These are phyloP conservation scores for Pristis pectinata DNA, from an alignment of 2,797 vertebrate species.

Conservation along the genomic window DNA sequence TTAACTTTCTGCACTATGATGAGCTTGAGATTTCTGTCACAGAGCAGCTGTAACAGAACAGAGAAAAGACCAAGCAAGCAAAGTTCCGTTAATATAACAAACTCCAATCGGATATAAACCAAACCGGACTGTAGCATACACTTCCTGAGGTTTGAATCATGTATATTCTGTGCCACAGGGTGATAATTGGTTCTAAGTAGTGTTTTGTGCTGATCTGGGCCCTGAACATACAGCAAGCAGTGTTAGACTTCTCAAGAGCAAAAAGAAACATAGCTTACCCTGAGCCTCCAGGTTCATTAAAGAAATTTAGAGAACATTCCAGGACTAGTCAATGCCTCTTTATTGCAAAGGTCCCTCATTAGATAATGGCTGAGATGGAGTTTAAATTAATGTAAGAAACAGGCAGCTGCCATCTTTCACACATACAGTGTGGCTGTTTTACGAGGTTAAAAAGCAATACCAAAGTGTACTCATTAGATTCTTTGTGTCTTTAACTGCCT, in stretches of 20 bases:
- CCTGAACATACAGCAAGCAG: not conserved
- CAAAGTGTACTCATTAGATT: not conserved
- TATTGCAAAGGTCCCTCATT: not conserved
- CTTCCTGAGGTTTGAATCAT: not conserved
- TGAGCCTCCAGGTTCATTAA: not conserved
- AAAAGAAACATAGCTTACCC: not conserved
- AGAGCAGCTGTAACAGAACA: not conserved
- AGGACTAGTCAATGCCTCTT: not conserved
- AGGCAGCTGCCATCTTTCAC: not conserved
- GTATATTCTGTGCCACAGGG: not conserved
- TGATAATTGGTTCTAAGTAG: not conserved
- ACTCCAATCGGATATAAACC: not conserved
- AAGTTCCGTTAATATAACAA: not conserved
- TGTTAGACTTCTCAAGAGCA: not conserved
- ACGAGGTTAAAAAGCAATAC: not conserved
- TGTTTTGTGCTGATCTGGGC: not conserved
- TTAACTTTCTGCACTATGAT: conserved; percentile 17
- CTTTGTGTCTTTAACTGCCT: not conserved
- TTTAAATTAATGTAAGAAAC: not conserved
- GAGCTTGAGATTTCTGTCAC: not conserved
- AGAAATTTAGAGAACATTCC: not conserved
- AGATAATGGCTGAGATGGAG: not conserved
- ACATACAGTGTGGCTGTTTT: not conserved
- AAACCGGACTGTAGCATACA: not conserved
- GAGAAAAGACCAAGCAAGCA: conserved; percentile 22